Conservation (phyloP, 2,888 invertebrate genomes). For the Punctoribates punctum region DNA sequence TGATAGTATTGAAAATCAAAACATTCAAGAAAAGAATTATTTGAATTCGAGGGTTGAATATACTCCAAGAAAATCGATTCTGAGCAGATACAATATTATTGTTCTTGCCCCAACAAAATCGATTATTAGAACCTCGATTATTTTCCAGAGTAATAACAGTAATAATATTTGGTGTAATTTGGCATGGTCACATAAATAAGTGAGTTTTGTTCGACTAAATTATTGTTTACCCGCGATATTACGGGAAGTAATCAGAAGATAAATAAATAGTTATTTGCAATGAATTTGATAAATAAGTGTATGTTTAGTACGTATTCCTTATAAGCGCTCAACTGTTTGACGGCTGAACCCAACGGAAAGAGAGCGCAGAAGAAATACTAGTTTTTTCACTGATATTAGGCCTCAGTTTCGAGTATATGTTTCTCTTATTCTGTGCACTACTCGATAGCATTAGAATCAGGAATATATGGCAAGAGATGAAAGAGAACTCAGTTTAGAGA, state of each 20-base stretch:
- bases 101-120: too few relatives aligned
- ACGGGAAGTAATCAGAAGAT: constrained; percentile 30
- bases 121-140: too few relatives aligned
- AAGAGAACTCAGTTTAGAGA: neutral
- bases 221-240: constrained; percentile 2
- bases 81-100: too few relatives aligned
- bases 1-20: too few relatives aligned
- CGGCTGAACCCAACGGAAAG: neutral
- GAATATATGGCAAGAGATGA: neutral
- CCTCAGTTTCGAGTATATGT: neutral
- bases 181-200: too few relatives aligned
- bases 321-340: neutral
- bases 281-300: constrained; percentile 29
- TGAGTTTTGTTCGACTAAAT: neutral
- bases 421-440: too few relatives aligned
- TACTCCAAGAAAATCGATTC: too few relatives aligned
- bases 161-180: too few relatives aligned
- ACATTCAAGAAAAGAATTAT: too few relatives aligned
- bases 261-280: constrained; percentile 33
- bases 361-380: neutral
- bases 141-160: too few relatives aligned
- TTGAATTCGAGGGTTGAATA: too few relatives aligned
- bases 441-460: neutral
- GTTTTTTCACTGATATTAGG: neutral
- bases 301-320: neutral